Evolutionary conservation across 2,888 invertebrate genomes (phyloP), one percentile per base, ranked within the genome.

Genomic region (Lampropteryx suffumata): DNA sequence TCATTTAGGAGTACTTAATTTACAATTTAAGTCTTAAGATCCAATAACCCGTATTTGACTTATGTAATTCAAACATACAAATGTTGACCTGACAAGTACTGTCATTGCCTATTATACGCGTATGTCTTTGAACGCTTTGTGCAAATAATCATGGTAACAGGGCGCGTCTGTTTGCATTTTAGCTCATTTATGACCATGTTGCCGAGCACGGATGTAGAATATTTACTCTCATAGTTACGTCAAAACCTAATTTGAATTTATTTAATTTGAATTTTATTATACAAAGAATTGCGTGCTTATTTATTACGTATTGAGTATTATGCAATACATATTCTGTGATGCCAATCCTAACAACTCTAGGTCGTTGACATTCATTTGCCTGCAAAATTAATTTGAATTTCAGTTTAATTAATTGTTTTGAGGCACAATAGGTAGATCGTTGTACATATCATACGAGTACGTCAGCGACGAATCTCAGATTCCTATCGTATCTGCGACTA

Each of bases 401-500:
- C 71, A 69, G 71, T 9, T 73, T 73, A 74, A 73, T 72, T 72
- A 63, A 69, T 64, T 63, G 69, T 70, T 54, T 65, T 67, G 62
- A 65, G 61, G 67, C 71, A 82, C 84, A 85, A 84, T 83, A 76
- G 79, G 57, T 64, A 63, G 62, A 64, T 65, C 67, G 67, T 72
- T 35, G 13, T 34, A 44, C 35, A 27, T 21, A 69, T 76, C 71
- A 70, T 67, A 53, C 62, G 57, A 28, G 30, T 75, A 83, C 87
- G 85, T 88, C 85, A 86, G 69, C 64, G 56, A 61, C 71, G 71
- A 76, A 82, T 88, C 86, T 84, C 71, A 73, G 83, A 89, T 89
- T 84, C 88, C 67, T 84, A 84, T 86, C 87, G 79, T 83, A 79
- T 74, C 76, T 76, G 73, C 55, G 66, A 69, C 87, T 77, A 89